These are phyloP conservation scores for Chirona hameri DNA, from an alignment of 2,888 invertebrate genomes.

Conservation along the genomic window DNA sequence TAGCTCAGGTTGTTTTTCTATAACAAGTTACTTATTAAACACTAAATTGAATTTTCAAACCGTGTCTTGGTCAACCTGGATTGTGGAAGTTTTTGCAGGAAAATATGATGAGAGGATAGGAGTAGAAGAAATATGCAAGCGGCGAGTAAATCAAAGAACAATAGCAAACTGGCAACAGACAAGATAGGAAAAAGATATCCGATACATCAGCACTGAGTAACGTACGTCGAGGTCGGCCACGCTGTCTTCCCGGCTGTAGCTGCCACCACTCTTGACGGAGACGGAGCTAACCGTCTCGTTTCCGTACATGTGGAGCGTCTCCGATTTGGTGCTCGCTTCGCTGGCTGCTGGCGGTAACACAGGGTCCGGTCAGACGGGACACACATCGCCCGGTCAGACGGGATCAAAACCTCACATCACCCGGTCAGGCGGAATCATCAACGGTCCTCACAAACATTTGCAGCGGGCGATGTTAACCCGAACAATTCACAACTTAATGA, in stretches of 20 bases:
- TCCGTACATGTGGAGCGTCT: slow-evolving; percentile 96
- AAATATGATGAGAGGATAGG: no score
- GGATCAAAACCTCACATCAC: not conserved
- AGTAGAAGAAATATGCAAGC: no score
- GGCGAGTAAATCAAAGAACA: no score
- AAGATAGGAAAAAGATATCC: no score
- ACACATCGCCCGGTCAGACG: not conserved
- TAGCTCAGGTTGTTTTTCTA: no score
- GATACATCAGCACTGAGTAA: slow-evolving; percentile 38
- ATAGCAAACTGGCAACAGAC: no score
- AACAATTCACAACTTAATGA: no score
- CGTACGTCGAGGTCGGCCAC: slow-evolving; percentile 74
- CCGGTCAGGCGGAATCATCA: not conserved
- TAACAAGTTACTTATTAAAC: no score
- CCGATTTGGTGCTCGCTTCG: slow-evolving; percentile 74
- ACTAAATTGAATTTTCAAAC: no score
- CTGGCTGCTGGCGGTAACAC: slow-evolving; percentile 43
- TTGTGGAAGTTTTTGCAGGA: no score
- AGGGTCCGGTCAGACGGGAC: not conserved
- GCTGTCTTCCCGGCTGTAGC: slow-evolving; percentile 80
- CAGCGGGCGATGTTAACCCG: no score
- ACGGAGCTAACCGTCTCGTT: slow-evolving; percentile 89
- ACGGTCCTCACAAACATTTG: not conserved
- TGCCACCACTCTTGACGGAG: slow-evolving; percentile 83
- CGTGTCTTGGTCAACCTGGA: no score